Base-by-base conservation (phyloP, 2,113 vertebrate species). In the Steatornis caripensis region DNA sequence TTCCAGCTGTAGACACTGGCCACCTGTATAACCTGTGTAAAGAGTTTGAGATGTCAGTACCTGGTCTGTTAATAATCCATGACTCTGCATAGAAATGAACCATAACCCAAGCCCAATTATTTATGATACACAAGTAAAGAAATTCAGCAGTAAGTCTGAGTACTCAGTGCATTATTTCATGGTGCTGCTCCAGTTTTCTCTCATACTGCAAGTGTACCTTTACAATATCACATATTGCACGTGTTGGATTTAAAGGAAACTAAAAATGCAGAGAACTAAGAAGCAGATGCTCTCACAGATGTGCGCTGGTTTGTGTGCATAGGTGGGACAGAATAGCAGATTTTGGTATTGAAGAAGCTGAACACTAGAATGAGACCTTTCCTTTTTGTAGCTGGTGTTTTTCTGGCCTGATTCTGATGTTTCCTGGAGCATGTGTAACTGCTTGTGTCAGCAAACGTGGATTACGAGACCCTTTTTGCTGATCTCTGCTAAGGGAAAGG, bases 11-110 rank as follows among this genome's bases (percentile, higher is more conserved):
- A 48, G 68, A 27, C 16, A 15, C 16, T 32, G 46, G 6, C 20
- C 20, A 65, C 26, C 45, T 91, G 10, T 65, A 34, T 57, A 57
- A 85, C 34, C 39, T 71, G 3, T 37, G 29, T 76, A 20, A 54
- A 46, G 34, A 74, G 15, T 48, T 53, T 60, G 49, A 75, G 20
- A 24, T 76, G 53, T 71, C 74, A 17, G 8, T 76, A 0, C 86
- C n/a, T 62, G 41, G 18, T 77, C 58, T 0, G 0, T 23, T 84
- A 46, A 19, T 89, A 51, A 51, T 51, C 60, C 8, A 3, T 2
- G 6, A 8, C 22, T 54, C 46, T 48, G 14, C 15, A 14, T 13
- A 69, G 70, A 83, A 87, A 45, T 8, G 19, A 88, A 20, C 60
- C 18, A 9, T 2, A 8, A 49, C 32, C 24, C 21, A 64, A 91